Percentiles rank a stretch among this genome's conserved stretches.
These are phyloP conservation scores for Brenthis hecate DNA, from an alignment of 2,888 invertebrate genomes.

Conservation along the genomic window DNA sequence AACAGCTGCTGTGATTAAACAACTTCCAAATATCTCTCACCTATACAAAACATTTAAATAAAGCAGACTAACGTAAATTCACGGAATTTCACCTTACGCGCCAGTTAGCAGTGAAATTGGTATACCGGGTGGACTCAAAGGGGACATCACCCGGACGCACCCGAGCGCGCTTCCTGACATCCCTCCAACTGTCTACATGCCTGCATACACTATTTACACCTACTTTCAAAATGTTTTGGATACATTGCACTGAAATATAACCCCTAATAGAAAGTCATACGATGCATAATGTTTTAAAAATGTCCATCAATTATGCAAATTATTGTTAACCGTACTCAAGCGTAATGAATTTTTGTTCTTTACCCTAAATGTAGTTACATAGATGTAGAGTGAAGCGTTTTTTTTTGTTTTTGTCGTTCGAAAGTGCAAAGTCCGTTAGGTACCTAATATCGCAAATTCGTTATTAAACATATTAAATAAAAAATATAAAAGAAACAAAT, in stretches of 20 bases:
- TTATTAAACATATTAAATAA: too few relatives aligned
- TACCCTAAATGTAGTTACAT: constrained; percentile 7
- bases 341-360: constrained; percentile 27
- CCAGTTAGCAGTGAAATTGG: constrained; percentile 72
- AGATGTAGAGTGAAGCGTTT: background rate
- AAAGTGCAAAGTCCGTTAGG: too few relatives aligned
- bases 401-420: too few relatives aligned
- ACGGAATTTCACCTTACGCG: constrained; percentile 58
- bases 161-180: constrained; percentile 74
- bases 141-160: constrained; percentile 69
- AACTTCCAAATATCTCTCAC: background rate
- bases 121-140: constrained; percentile 65
- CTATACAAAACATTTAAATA: constrained; percentile 26
- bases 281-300: constrained; percentile 13
- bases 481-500: too few relatives aligned
- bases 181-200: constrained; percentile 51
- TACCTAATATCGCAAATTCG: too few relatives aligned
- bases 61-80: constrained; percentile 22
- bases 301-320: constrained; percentile 23
- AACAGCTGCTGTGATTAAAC: background rate
- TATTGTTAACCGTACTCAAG: constrained; percentile 13
- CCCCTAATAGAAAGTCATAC: constrained; percentile 7
- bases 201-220: constrained; percentile 31
- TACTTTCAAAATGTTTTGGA: constrained; percentile 25
- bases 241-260: constrained; percentile 7